phyloP scores from a whole-genome alignment of 2,797 vertebrate species.

The Enteromius mattozi region DNA sequence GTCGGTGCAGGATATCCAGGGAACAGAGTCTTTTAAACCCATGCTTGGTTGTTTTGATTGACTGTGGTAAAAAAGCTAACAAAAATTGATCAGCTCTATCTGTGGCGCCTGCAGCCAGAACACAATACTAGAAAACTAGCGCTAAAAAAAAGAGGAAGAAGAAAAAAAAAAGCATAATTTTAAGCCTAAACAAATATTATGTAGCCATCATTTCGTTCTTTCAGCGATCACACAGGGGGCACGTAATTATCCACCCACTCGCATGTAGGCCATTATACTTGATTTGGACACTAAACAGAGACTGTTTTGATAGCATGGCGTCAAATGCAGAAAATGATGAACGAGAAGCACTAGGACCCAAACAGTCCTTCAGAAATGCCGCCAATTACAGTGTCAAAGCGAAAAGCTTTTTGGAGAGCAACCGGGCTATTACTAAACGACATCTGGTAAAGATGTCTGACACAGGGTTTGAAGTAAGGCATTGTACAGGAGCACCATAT shows the following conservation, averaged over 20 bases:
- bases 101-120: not conserved
- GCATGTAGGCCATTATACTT: slow-evolving; percentile 59
- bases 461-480: slow-evolving; percentile 58
- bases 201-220: slow-evolving; percentile 59
- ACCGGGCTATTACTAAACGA: slow-evolving; percentile 61
- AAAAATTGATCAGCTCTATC: not conserved
- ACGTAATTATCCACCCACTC: slow-evolving; percentile 65
- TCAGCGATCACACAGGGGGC: slow-evolving; percentile 59
- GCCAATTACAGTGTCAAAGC: slow-evolving; percentile 63
- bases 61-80: not conserved
- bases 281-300: slow-evolving; percentile 47
- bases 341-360: slow-evolving; percentile 1
- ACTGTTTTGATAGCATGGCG: slow-evolving; percentile 46
- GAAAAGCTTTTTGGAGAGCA: slow-evolving; percentile 53
- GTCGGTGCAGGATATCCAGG: not conserved
- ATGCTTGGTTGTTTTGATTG: slow-evolving; percentile 30
- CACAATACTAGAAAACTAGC: not conserved
- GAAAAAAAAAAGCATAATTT: slow-evolving; percentile 15
- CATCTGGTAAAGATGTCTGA: slow-evolving; percentile 59
- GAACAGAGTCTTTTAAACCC: slow-evolving; percentile 3
- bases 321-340: slow-evolving; percentile 32
- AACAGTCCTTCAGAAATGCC: slow-evolving; percentile 39
- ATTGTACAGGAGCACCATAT: slow-evolving; percentile 63
- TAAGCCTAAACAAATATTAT: slow-evolving; percentile 45
- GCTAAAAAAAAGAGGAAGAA: not conserved